A percentile compares a stretch with the other conserved stretches of the same genome.
phyloP scores from a whole-genome alignment of 1,140 invertebrate species.

The Thereuonema tuberculata region DNA sequence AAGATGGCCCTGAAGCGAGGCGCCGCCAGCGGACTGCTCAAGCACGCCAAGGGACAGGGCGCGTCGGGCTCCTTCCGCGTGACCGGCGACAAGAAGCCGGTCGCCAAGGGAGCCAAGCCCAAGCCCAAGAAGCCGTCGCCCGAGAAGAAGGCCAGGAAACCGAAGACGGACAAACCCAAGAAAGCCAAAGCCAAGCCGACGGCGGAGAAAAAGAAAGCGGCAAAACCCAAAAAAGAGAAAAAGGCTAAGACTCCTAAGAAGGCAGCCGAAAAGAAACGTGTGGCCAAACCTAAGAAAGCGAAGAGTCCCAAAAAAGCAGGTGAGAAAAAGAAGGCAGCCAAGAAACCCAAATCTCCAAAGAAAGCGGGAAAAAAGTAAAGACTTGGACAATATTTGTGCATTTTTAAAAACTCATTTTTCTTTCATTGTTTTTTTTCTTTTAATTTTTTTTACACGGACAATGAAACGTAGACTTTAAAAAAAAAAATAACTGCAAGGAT shows the following conservation, averaged over 20 bases:
- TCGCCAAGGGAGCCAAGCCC: slow-evolving; percentile 1
- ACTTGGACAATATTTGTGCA: slow-evolving; percentile 36
- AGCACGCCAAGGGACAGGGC: slow-evolving; percentile 20
- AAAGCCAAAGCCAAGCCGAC: slow-evolving; percentile 1
- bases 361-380: slow-evolving; percentile 18
- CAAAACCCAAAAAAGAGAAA: slow-evolving; percentile 1
- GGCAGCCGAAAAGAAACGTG: slow-evolving; percentile 1
- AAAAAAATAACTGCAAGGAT: neutral
- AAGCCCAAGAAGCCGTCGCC: slow-evolving; percentile 6
- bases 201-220: neutral
- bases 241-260: slow-evolving; percentile 8
- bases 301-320: slow-evolving; percentile 5
- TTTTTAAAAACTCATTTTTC: slow-evolving; percentile 23
- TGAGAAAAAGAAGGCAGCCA: neutral
- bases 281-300: neutral
- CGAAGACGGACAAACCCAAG: neutral
- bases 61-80: slow-evolving; percentile 20
- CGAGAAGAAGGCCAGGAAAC: slow-evolving; percentile 4
- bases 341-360: slow-evolving; percentile 3
- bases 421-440: too few species aligned
- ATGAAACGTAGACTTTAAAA: neutral
- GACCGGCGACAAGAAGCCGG: slow-evolving; percentile 9
- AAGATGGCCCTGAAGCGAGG: slow-evolving; percentile 20
- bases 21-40: slow-evolving; percentile 14
- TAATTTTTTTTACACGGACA: too few species aligned